A percentile compares a stretch with the other conserved stretches of the same genome.
Conservation (phyloP, 2,888 invertebrate genomes). For the Napeogenes sylphis region DNA sequence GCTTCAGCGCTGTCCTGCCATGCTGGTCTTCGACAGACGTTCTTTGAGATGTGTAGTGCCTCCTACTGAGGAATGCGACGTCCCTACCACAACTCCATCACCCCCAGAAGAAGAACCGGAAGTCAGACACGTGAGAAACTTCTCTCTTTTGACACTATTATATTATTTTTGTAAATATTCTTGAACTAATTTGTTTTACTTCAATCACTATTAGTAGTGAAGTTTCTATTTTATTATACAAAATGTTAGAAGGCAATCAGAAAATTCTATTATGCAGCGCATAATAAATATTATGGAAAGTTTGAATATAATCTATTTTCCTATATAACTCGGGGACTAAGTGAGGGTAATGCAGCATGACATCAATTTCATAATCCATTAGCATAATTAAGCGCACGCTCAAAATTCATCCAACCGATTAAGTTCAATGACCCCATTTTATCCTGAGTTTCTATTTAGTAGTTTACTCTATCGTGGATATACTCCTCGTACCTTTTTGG, state of each 20-base stretch:
- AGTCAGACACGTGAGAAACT: conserved; percentile 49
- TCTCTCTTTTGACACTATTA: background rate
- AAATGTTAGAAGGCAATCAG: too few species aligned
- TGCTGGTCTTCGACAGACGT: conserved; percentile 91
- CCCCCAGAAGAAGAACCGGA: conserved; percentile 77
- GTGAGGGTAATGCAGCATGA: conserved; percentile 5
- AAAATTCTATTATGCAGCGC: too few species aligned
- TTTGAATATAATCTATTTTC: too few species aligned
- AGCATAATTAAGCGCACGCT: conserved; percentile 19
- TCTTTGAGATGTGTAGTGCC: conserved; percentile 91
- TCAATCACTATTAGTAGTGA: too few species aligned
- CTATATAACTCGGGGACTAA: background rate
- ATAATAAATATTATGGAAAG: too few species aligned
- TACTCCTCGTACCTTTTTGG: too few species aligned
- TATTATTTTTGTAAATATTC: background rate
- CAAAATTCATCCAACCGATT: conserved; percentile 20
- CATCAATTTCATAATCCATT: conserved; percentile 18
- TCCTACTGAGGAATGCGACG: conserved; percentile 92
- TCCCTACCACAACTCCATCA: conserved; percentile 85
- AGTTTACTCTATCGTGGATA: too few species aligned
- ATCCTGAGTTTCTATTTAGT: background rate
- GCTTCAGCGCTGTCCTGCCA: conserved; percentile 92
- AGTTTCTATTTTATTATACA: too few species aligned
- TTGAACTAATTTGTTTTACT: background rate
- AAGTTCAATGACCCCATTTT: conserved; percentile 3